Conservation (phyloP, 2,888 invertebrate genomes). For the Agyllia agylla region DNA sequence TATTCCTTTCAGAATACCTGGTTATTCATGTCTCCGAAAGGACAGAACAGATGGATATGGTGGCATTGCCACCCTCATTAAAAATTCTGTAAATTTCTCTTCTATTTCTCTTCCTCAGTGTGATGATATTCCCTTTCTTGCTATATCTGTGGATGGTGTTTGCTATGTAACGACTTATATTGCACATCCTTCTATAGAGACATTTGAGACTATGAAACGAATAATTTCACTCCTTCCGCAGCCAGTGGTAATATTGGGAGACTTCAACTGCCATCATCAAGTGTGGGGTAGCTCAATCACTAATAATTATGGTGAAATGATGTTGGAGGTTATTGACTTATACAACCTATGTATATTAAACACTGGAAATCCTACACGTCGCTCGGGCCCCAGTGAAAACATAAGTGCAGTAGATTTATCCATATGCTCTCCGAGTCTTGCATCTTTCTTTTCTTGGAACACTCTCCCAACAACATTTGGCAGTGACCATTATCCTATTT, state of each 20-base stretch:
- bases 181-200: background rate
- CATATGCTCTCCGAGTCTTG: background rate
- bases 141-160: background rate
- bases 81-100: no score
- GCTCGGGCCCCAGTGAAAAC: background rate
- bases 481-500: background rate
- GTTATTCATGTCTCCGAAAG: conserved; percentile 13
- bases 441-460: background rate
- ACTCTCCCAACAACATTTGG: background rate
- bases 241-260: background rate
- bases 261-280: background rate
- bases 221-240: background rate
- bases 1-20: conserved; percentile 11
- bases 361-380: background rate
- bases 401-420: background rate
- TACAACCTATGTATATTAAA: background rate
- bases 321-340: background rate
- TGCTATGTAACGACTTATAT: background rate
- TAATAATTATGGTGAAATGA: background rate
- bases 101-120: no score
- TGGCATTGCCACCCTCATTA: no score
- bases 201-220: background rate
- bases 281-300: background rate
- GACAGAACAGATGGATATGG: conserved; percentile 31
- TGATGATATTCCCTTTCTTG: no score